Conservation (phyloP, 2,113 vertebrate genomes). For the Vulpes vulpes region DNA sequence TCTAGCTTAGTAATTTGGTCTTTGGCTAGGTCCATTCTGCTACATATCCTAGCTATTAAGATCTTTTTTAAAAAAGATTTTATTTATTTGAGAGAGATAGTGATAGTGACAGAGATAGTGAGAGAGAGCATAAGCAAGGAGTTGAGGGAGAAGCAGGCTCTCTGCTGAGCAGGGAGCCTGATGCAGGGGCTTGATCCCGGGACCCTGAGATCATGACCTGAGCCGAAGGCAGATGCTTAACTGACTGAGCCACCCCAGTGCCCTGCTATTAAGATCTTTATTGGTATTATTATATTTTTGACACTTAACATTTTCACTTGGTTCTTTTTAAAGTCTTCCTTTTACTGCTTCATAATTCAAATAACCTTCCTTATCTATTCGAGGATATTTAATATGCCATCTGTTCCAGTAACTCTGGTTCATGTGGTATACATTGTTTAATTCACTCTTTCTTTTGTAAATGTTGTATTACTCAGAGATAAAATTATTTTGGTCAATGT, state of each 20-base stretch:
- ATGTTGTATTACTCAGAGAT: constrained; percentile 19
- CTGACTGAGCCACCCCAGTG: no score
- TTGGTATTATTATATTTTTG: constrained; percentile 51
- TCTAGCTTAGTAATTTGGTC: constrained; percentile 46
- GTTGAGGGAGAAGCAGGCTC: no score
- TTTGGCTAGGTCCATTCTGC: constrained; percentile 32
- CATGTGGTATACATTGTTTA: constrained; percentile 36
- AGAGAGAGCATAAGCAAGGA: no score
- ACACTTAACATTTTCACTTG: constrained; percentile 58
- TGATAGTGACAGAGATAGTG: no score
- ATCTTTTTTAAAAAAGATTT: background rate
- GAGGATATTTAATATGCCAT: constrained; percentile 27
- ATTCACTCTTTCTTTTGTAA: constrained; percentile 50
- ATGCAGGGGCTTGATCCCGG: no score
- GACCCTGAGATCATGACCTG: no score
- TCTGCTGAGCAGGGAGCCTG: no score
- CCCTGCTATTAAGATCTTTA: constrained; percentile 53
- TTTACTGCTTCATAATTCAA: constrained; percentile 51
- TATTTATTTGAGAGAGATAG: no score
- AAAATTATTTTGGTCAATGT: constrained; percentile 55
- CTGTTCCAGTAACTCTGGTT: constrained; percentile 34
- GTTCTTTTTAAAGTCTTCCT: constrained; percentile 44
- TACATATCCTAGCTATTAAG: constrained; percentile 43
- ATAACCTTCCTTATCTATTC: constrained; percentile 50
- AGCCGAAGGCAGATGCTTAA: no score